Conservation (phyloP, 2,113 vertebrate species). For the Myocastor coypus region DNA sequence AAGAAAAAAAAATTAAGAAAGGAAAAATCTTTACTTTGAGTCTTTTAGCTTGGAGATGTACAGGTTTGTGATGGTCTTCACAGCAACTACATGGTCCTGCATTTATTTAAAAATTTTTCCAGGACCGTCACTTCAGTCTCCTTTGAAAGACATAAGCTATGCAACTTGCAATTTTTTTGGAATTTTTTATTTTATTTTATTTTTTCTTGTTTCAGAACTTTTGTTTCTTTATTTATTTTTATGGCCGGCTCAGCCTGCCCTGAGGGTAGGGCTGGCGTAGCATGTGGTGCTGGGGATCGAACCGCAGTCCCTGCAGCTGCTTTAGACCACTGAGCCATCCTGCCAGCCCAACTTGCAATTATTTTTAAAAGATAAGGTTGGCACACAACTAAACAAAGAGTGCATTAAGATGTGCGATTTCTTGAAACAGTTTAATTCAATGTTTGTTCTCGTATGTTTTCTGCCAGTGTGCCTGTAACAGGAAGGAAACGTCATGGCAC, state of each 20-base stretch:
- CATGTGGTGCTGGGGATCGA: no score
- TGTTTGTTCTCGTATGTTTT: neutral
- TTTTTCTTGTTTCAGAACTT: no score
- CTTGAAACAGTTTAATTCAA: neutral
- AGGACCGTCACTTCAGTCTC: neutral
- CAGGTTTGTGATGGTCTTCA: slow-evolving; percentile 26
- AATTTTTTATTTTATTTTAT: no score
- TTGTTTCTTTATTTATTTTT: no score
- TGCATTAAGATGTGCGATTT: neutral
- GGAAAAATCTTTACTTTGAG: neutral
- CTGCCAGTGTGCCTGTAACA: neutral
- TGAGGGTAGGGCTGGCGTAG: no score
- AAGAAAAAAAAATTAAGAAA: neutral
- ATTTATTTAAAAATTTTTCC: neutral
- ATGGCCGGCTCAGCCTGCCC: no score
- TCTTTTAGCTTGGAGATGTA: neutral
- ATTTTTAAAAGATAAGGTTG: neutral
- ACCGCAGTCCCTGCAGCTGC: no score
- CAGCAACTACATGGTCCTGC: neutral
- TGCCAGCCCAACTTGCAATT: no score
- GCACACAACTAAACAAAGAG: neutral
- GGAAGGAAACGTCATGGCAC: neutral
- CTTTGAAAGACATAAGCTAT: neutral
- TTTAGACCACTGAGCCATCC: no score
- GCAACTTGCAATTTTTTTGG: no score